phyloP scores from a whole-genome alignment of 2,113 vertebrate species.

The Chelonoidis abingdonii region DNA sequence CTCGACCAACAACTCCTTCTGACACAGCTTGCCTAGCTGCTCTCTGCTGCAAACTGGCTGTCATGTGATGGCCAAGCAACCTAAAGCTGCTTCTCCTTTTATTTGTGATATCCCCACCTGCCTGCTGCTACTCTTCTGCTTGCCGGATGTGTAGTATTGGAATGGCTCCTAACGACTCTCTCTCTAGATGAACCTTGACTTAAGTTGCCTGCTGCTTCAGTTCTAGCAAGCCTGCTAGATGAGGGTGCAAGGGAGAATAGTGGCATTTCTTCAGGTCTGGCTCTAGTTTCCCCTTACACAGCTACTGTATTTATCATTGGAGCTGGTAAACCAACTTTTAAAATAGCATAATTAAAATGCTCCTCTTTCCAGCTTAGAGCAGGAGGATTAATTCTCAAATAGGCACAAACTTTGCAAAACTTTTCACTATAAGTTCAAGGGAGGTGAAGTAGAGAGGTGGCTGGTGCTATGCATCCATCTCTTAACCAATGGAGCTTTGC shows the following conservation, averaged over 20 bases:
- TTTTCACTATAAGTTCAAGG: not conserved
- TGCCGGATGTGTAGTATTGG: not conserved
- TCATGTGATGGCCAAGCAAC: not conserved
- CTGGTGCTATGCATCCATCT: not conserved
- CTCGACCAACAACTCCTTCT: not conserved
- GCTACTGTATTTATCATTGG: not conserved
- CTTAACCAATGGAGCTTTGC: not conserved
- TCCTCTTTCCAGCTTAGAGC: not conserved
- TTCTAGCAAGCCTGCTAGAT: not conserved
- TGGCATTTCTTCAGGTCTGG: not conserved
- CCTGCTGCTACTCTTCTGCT: not conserved
- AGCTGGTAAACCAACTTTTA: not conserved
- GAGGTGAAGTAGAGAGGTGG: not conserved
- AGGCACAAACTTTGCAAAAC: not conserved
- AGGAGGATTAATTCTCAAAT: not conserved
- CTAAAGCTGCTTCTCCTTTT: not conserved
- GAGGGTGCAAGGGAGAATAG: not conserved
- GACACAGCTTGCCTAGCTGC: not conserved
- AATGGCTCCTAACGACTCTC: not conserved
- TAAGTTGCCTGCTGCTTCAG: not conserved
- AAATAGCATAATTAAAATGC: not conserved
- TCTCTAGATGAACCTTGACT: not conserved
- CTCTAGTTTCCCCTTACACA: not conserved
- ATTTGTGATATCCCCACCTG: too few relatives aligned
- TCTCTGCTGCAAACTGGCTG: not conserved